phyloP scores from a whole-genome alignment of 2,113 vertebrate genomes.

The Pitta sordida region DNA sequence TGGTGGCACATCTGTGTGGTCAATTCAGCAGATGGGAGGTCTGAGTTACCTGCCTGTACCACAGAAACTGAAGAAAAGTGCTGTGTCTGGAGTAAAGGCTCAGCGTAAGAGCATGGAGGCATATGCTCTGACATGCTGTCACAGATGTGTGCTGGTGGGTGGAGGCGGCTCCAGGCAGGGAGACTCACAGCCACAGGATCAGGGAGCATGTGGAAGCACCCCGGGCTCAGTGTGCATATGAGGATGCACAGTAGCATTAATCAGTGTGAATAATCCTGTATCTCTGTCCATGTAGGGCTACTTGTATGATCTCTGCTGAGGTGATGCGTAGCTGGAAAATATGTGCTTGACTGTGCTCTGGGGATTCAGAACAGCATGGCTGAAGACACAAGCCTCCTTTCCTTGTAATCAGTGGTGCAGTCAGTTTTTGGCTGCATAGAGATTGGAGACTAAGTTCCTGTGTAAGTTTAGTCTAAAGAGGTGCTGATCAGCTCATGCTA shows the following conservation, averaged over 20 bases:
- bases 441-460: not conserved
- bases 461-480: not conserved
- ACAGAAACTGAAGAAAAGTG: not conserved
- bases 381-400: not conserved
- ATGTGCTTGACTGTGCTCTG: not conserved
- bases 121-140: fast-evolving
- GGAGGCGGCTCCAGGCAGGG: not conserved
- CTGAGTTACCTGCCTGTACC: not conserved
- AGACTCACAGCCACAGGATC: fast-evolving
- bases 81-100: not conserved
- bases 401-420: not conserved
- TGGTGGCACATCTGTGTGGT: not conserved
- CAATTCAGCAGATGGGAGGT: not conserved
- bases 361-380: not conserved
- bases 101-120: not conserved
- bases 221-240: fast-evolving
- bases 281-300: not conserved
- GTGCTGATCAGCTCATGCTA: not conserved
- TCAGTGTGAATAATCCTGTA: fast-evolving
- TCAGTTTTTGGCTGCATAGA: not conserved
- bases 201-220: not conserved
- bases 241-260: not conserved
- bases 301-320: not conserved
- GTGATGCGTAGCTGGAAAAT: fast-evolving
- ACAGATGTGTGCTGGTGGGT: not conserved